Conservation (phyloP, 2,888 invertebrate genomes). For the Nebria salina region DNA sequence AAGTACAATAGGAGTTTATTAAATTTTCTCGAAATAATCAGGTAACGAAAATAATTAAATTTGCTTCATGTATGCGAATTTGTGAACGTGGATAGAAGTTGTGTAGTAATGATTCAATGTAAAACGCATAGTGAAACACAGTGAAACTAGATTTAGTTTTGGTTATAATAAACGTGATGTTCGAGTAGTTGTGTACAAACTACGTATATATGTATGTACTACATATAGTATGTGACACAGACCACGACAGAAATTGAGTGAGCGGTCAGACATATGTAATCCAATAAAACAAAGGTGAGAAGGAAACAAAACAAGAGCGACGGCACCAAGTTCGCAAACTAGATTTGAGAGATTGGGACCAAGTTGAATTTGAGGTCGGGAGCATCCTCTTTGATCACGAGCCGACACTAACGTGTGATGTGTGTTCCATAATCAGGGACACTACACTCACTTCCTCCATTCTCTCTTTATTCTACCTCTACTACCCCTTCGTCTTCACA, state of each 20-base stretch:
- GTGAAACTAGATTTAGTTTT: not conserved
- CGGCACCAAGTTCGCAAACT: constrained; percentile 10
- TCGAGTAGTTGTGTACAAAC: not conserved
- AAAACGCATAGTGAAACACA: not conserved
- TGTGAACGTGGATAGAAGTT: not conserved
- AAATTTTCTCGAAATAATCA: not conserved
- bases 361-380: constrained; percentile 9
- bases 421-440: constrained; percentile 6
- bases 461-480: not conserved
- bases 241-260: not conserved
- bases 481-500: not conserved
- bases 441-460: not conserved
- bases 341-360: constrained; percentile 17
- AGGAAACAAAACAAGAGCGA: not conserved
- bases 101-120: not conserved
- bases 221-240: not conserved
- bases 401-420: constrained; percentile 11
- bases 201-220: not conserved
- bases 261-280: not conserved
- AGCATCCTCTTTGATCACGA: constrained; percentile 4
- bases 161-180: not conserved
- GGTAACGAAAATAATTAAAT: not conserved
- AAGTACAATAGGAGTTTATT: not conserved
- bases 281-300: constrained; percentile 12
- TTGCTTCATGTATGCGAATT: not conserved